A percentile compares a stretch with the other conserved stretches of the same genome.
phyloP scores from a whole-genome alignment of 2,888 invertebrate species.

The Synergus japonicus region DNA sequence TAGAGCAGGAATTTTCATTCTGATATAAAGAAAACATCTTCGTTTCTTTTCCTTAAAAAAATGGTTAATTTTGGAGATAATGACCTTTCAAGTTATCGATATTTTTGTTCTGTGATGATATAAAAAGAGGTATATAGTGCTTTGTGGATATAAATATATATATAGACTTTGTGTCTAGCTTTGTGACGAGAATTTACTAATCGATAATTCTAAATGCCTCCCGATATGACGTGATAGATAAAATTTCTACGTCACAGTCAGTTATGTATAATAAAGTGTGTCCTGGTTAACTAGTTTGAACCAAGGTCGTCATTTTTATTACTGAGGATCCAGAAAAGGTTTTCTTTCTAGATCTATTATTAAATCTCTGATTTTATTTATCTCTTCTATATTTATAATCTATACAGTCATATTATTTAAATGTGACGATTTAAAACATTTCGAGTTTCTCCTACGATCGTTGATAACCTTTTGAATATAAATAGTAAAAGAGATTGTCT shows the following conservation, averaged over 20 bases:
- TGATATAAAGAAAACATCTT: not conserved
- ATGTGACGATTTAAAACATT: not conserved
- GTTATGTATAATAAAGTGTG: not conserved
- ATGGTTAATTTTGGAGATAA: not conserved
- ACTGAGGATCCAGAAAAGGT: not conserved
- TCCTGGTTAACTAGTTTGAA: not conserved
- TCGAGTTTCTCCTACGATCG: not conserved
- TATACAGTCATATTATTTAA: too few species aligned
- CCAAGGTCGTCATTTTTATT: not conserved
- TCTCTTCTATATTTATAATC: not conserved
- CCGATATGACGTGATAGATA: constrained; percentile 12
- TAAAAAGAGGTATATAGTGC: not conserved
- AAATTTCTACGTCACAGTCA: not conserved
- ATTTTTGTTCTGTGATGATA: not conserved
- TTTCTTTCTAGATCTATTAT: not conserved
- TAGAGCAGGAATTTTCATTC: not conserved
- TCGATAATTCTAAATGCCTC: constrained; percentile 15
- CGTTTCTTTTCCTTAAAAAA: not conserved
- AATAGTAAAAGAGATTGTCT: not conserved
- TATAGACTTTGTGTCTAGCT: not conserved
- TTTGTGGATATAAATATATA: not conserved
- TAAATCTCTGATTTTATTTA: not conserved
- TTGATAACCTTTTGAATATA: not conserved
- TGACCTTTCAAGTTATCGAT: not conserved
- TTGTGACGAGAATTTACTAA: constrained; percentile 23